Base-by-base conservation (phyloP, 2,797 vertebrate species). In the Oreochromis mossambicus region DNA sequence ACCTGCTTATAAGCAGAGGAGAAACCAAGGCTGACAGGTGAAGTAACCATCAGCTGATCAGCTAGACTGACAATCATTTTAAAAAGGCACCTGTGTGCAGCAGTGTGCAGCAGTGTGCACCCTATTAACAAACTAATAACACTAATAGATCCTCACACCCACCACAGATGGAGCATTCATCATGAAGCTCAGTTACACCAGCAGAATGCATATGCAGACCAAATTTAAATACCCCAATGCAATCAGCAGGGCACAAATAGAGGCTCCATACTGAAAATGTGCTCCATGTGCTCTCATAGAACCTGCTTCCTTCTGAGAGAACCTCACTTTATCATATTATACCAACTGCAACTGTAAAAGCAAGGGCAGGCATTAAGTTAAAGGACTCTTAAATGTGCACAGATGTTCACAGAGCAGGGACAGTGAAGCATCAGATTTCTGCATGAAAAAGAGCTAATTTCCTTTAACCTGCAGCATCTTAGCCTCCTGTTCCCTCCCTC, bases 161-260 rank as follows among this genome's bases (percentile, higher is more conserved):
- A 80, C 87, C 82, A 89, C 95, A 95, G 91, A 94, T 93, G 94
- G 92, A 88, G 73, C 79, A 78, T 89, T 94, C 94, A 94, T 96
- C 85, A 95, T 21, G 21, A 79, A 88, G 92, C 91, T 96, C 92
- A 86, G 91, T 96, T 95, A 94, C 95, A 91, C 24, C 36, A 54
- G 17, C 55, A 87, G 91, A 92, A 92, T 89, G 79, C 84, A 82
- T 92, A 94, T 92, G 88, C 90, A 50, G 86, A 83, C 82, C 81
- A 91, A 94, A 87, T 75, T 73, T 92, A 95, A 91, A 90, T 63
- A 92, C 92, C 91, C 87, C 63, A 54, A 54, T 75, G 88, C 29
- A 66, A 86, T 94, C 91, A 93, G 87, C 92, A 89, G 76, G 58
- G 54, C 78, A 78, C 19, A 34, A 83, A 87, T 86, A 43, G 87